phyloP scores from a whole-genome alignment of 2,797 vertebrate species.

The Rallus crepitans region DNA sequence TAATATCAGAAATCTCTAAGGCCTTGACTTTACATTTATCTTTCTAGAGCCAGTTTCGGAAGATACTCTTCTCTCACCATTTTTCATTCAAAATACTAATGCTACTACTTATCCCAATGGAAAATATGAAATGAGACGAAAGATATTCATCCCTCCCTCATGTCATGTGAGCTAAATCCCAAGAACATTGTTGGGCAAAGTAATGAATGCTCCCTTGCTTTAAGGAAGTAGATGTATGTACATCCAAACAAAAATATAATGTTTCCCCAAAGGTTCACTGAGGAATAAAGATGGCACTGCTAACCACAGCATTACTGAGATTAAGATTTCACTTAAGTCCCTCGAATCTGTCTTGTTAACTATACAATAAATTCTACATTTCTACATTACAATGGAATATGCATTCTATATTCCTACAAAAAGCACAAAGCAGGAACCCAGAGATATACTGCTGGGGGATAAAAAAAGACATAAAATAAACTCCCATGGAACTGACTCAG shows the following conservation, averaged over 20 bases:
- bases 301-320: neutral
- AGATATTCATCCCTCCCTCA: neutral
- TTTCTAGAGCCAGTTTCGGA: neutral
- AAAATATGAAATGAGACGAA: neutral
- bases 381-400: neutral
- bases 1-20: neutral
- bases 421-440: neutral
- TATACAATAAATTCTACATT: neutral
- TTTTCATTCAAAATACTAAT: neutral
- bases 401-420: neutral
- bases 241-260: neutral
- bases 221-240: neutral
- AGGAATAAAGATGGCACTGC: neutral
- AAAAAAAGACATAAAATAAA: neutral
- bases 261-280: neutral
- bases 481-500: neutral
- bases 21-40: neutral
- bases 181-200: neutral
- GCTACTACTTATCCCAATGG: neutral
- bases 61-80: neutral
- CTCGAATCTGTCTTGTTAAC: neutral
- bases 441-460: neutral
- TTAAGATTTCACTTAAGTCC: neutral
- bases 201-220: neutral
- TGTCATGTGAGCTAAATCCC: neutral